Evolutionary conservation across 2,113 vertebrate species (phyloP).

Genomic region (Megaleporinus macrocephalus): DNA sequence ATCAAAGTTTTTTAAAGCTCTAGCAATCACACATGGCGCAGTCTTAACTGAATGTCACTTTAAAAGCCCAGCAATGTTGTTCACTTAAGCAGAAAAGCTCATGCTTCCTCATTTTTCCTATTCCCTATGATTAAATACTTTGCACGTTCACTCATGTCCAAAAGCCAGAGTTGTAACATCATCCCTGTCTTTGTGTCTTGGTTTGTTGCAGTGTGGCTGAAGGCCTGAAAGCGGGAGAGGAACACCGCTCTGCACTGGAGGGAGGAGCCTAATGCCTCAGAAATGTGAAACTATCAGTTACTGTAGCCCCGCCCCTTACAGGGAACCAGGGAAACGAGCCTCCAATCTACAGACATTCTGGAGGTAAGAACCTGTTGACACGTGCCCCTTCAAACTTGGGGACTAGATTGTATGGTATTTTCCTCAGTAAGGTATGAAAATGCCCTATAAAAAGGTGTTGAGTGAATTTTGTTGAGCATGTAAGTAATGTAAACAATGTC

Average conservation of each 20-base stretch:
- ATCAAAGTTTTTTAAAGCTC: not conserved
- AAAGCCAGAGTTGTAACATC: slow-evolving; percentile 8
- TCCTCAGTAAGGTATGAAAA: not conserved
- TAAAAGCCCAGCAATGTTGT: not conserved
- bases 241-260: slow-evolving; percentile 41
- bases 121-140: not conserved
- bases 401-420: not conserved
- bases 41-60: not conserved
- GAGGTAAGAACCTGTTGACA: slow-evolving; percentile 71
- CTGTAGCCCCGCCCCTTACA: slow-evolving; percentile 81
- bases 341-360: slow-evolving; percentile 72
- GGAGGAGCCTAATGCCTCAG: slow-evolving; percentile 69
- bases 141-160: slow-evolving; percentile 10
- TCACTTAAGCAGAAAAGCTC: not conserved
- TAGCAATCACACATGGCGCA: not conserved
- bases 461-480: not conserved
- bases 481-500: not conserved
- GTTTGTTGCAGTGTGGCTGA: slow-evolving; percentile 49
- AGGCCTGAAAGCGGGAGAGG: slow-evolving; percentile 58
- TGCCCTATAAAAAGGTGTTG: too few relatives aligned
- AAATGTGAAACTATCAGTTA: slow-evolving; percentile 75
- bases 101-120: not conserved
- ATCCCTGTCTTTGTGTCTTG: slow-evolving; percentile 35
- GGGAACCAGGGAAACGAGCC: slow-evolving; percentile 74
- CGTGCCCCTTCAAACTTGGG: not conserved